These are phyloP conservation scores for Dasypolia templi DNA, from an alignment of 2,888 invertebrate genomes.

Conservation along the genomic window DNA sequence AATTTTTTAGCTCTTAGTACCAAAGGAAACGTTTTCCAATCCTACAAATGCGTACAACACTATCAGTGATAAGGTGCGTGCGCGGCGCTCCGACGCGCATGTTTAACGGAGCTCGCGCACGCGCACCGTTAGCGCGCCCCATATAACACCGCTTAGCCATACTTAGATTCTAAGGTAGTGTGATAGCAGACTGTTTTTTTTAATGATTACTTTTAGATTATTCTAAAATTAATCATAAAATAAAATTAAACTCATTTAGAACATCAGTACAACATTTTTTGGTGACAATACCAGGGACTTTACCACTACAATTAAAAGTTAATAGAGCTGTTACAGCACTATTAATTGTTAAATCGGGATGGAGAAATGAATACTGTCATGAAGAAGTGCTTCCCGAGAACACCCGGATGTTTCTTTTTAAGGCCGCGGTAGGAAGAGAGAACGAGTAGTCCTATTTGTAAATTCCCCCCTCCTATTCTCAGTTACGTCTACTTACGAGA, in stretches of 20 bases:
- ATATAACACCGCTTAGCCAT: constrained; percentile 64
- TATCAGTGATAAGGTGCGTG: constrained; percentile 56
- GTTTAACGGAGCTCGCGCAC: constrained; percentile 69
- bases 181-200: background rate
- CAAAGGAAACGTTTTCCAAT: constrained; percentile 5
- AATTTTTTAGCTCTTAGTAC: background rate
- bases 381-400: too few relatives aligned
- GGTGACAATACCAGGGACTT: background rate
- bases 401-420: background rate
- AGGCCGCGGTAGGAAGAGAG: background rate
- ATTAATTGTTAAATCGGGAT: background rate
- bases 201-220: background rate
- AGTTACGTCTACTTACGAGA: background rate
- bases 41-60: background rate
- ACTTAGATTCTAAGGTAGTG: constrained; percentile 8
- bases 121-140: constrained; percentile 72
- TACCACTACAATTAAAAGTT: background rate
- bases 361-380: too few relatives aligned
- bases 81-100: constrained; percentile 45
- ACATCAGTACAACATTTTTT: background rate
- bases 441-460: background rate
- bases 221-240: too few relatives aligned
- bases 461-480: background rate
- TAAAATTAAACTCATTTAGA: too few relatives aligned
- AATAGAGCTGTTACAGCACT: background rate